A percentile compares a stretch with the other conserved stretches of the same genome.
Conservation (phyloP, 2,797 vertebrate genomes). For the Selene dorsalis region DNA sequence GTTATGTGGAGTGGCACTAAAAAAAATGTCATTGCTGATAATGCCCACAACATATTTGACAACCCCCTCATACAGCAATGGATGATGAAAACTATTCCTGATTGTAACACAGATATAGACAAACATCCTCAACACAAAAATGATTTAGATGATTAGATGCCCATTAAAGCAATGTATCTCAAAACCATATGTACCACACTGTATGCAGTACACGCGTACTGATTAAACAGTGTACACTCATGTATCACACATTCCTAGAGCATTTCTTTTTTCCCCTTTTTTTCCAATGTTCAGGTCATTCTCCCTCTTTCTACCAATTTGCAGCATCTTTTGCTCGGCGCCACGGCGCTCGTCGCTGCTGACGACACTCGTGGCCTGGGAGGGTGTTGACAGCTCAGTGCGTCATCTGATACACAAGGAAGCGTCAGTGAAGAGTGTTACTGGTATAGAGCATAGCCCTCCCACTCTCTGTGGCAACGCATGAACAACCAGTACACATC, state of each 20-base stretch:
- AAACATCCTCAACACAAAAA: not conserved
- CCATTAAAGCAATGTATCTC: not conserved
- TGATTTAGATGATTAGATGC: too few species aligned
- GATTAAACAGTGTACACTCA: not conserved
- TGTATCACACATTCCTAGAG: not conserved
- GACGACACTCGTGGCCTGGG: not conserved
- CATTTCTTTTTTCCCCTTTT: too few species aligned
- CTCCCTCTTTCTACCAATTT: not conserved
- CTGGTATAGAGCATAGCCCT: not conserved
- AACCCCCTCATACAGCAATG: conserved; percentile 1
- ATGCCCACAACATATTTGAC: conserved; percentile 18
- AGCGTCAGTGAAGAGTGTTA: not conserved
- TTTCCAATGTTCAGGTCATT: not conserved
- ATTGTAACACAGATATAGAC: not conserved
- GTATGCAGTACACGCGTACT: not conserved
- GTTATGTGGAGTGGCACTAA: conserved; percentile 28
- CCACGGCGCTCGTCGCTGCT: not conserved
- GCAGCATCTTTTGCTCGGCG: not conserved
- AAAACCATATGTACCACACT: not conserved
- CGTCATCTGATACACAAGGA: not conserved
- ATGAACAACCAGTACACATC: not conserved
- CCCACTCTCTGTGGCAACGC: not conserved
- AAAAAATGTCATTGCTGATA: conserved; percentile 17
- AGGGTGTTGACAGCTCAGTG: not conserved
- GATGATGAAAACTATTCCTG: not conserved